Base-by-base conservation (phyloP, 1,140 invertebrate species). In the Uloborus diversus region DNA sequence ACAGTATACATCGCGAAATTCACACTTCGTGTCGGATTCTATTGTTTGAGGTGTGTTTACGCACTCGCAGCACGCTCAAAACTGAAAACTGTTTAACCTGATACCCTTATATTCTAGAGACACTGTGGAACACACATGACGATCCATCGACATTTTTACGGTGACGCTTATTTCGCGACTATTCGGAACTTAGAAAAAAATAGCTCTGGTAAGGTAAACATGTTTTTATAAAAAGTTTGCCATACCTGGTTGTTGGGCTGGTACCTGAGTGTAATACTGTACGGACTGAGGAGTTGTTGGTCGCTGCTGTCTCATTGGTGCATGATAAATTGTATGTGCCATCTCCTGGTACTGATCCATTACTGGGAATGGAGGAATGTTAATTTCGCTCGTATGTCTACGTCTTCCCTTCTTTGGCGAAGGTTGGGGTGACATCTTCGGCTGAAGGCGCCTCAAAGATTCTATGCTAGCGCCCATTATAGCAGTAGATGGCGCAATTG, bases 341-440 rank as follows among this genome's bases (percentile, higher is more conserved):
- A 53, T 53, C 49, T 53, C 49, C 7, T 42, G 37, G 23, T 53
- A 20, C 17, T 65, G 47, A 25, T 78, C 62, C 5, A 90, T 89
- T 30, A 89, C 89, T 20, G 89, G 89, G 83, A 90, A 89, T 64
- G 86, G 86, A 53, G 87, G 64, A 35, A 79, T 28, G 7, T 84
- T 83, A 86, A 85, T 53, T 88, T 85, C 85, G 37, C 76, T 79
- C 23, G 64, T 79, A 25, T 79, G 76, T 49, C 76, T 68, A 23
- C 76, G 51, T 37, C 76, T 37, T 9, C 76, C 65, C 56, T 79
- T 79, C 65, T 79, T 79, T 20, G 53, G 61, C 35, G 73, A 65
- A 20, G 61, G 51, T 42, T 79, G 76, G 27, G 73, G 47, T 20
- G 73, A 32, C 64, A 66, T 66, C 56, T 59, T 65, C 11, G 25